Conservation (phyloP, 2,797 vertebrate species). For the Chelonia mydas region DNA sequence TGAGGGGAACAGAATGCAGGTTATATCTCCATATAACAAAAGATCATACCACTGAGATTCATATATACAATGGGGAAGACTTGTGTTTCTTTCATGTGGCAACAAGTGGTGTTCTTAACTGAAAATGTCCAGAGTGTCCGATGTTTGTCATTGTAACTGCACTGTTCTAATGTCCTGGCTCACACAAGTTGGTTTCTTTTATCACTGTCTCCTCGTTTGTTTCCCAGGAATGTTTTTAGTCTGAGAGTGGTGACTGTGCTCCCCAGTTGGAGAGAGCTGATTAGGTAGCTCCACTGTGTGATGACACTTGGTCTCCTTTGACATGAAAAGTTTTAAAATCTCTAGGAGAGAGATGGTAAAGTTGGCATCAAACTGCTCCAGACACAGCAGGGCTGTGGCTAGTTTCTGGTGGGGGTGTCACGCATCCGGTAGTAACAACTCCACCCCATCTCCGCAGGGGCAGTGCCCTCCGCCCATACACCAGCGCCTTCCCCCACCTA, state of each 20-base stretch:
- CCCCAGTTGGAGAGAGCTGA: background rate
- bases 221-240: background rate
- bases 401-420: no score
- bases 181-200: background rate
- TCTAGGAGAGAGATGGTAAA: no score
- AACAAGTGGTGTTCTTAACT: background rate
- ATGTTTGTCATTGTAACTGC: background rate
- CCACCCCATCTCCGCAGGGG: background rate
- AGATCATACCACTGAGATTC: background rate
- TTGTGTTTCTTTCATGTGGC: background rate
- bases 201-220: background rate
- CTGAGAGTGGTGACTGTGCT: background rate
- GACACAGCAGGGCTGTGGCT: no score
- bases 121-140: background rate
- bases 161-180: no score
- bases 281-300: background rate
- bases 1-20: background rate
- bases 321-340: background rate
- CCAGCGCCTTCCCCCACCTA: background rate
- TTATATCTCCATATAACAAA: background rate
- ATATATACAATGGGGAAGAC: background rate
- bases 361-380: no score
- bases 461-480: background rate
- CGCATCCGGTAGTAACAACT: no score
- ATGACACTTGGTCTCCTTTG: background rate